These are phyloP conservation scores for Poeciliopsis presidionis DNA, from an alignment of 2,797 vertebrate species.

Conservation along the genomic window DNA sequence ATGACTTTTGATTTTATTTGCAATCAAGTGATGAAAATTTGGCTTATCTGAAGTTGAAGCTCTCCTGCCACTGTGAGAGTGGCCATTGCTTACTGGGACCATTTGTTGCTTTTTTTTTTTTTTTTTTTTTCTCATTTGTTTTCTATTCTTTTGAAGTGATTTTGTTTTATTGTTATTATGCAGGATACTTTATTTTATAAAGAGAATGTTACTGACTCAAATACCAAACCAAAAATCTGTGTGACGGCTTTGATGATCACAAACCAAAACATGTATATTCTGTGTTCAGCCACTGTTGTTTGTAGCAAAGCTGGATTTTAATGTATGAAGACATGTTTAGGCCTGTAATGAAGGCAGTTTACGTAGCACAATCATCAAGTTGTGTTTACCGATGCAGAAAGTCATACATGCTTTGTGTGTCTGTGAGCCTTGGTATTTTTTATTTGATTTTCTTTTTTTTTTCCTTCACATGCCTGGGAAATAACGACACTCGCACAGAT, in stretches of 20 bases:
- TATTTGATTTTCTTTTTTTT: conserved; percentile 18
- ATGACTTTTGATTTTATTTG: conserved; percentile 8
- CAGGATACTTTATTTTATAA: conserved; percentile 51
- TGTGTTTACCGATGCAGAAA: conserved; percentile 38
- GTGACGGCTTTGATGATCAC: conserved; percentile 32
- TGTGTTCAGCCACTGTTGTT: conserved; percentile 27
- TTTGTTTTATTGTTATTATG: conserved; percentile 32
- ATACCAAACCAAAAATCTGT: conserved; percentile 63
- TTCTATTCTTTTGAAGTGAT: conserved; percentile 11
- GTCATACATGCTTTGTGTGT: conserved; percentile 17
- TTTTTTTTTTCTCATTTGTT: not conserved
- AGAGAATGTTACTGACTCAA: conserved; percentile 64
- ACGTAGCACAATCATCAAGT: conserved; percentile 18
- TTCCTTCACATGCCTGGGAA: conserved; percentile 32
- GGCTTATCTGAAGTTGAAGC: conserved; percentile 39
- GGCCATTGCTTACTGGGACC: conserved; percentile 75
- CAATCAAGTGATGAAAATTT: conserved; percentile 44
- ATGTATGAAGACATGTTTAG: conserved; percentile 19
- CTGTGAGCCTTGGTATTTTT: conserved; percentile 14
- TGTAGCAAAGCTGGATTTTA: conserved; percentile 42
- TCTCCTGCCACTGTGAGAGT: conserved; percentile 50
- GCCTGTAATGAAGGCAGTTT: not conserved
- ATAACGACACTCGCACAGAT: conserved; percentile 10
- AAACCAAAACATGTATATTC: conserved; percentile 65
- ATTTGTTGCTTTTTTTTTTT: conserved; percentile 62